Evolutionary conservation across 2,797 vertebrate species (phyloP).

Genomic region (Dromococcyx pavoninus): DNA sequence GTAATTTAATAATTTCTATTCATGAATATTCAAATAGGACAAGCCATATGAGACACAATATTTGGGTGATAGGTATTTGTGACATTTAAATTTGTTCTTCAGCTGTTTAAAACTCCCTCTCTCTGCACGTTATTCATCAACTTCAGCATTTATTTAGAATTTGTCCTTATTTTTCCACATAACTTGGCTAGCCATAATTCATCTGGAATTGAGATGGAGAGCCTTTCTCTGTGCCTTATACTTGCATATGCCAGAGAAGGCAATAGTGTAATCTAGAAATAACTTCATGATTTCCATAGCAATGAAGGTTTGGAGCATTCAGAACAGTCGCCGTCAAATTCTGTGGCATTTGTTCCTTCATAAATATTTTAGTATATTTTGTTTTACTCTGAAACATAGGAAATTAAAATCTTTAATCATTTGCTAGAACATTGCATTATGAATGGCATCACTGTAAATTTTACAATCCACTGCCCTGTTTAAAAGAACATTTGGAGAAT

Average conservation of each 20-base stretch:
- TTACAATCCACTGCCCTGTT: accelerated
- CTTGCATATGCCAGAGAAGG: background rate
- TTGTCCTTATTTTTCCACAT: background rate
- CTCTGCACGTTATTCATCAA: background rate
- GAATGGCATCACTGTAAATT: background rate
- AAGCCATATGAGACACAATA: background rate
- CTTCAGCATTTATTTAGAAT: background rate
- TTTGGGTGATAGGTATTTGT: background rate
- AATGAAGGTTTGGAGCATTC: background rate
- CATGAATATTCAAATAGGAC: background rate
- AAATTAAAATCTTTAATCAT: background rate
- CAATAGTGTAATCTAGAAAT: background rate
- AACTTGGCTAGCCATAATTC: background rate
- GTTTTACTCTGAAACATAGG: background rate
- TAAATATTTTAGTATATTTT: constrained; percentile 12
- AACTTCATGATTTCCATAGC: background rate
- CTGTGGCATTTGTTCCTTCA: background rate
- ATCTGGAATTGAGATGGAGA: background rate
- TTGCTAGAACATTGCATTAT: background rate
- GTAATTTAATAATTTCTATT: background rate
- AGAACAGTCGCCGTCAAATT: background rate
- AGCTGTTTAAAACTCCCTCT: background rate
- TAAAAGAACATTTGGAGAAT: background rate
- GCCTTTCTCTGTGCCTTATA: background rate
- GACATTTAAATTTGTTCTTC: background rate